Conservation (phyloP, 1,140 invertebrate genomes). For the Eubasilissa regina region DNA sequence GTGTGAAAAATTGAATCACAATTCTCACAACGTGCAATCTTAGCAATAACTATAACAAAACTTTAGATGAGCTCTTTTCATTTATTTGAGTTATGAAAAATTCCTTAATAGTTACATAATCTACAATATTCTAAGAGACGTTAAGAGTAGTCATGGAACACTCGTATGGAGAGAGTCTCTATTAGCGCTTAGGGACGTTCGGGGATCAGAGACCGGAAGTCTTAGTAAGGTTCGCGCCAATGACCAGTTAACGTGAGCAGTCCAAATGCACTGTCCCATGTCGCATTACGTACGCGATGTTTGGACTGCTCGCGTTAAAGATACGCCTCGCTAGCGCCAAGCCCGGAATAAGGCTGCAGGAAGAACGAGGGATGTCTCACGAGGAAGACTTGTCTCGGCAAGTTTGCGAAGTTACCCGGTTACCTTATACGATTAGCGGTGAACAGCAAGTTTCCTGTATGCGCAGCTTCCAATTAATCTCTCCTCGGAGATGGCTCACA, state of each 20-base stretch:
- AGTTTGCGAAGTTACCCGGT: slow-evolving; percentile 30
- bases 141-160: no score
- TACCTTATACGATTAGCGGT: slow-evolving; percentile 32
- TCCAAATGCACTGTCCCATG: no score
- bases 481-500: slow-evolving; percentile 15
- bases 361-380: neutral
- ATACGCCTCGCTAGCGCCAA: neutral
- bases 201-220: neutral
- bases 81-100: no score
- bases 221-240: neutral
- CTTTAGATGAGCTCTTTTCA: no score
- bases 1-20: no score
- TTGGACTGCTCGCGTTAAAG: neutral
- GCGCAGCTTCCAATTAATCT: slow-evolving; percentile 35
- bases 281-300: no score
- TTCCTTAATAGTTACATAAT: no score
- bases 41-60: no score
- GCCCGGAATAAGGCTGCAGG: neutral
- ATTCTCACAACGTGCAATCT: no score
- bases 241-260: neutral
- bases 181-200: neutral
- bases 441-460: slow-evolving; percentile 12
- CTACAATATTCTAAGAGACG: no score
- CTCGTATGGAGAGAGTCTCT: no score
- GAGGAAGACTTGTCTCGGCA: slow-evolving; percentile 2